Evolutionary conservation across 2,113 vertebrate species (phyloP).

Genomic region (Origma solitaria): DNA sequence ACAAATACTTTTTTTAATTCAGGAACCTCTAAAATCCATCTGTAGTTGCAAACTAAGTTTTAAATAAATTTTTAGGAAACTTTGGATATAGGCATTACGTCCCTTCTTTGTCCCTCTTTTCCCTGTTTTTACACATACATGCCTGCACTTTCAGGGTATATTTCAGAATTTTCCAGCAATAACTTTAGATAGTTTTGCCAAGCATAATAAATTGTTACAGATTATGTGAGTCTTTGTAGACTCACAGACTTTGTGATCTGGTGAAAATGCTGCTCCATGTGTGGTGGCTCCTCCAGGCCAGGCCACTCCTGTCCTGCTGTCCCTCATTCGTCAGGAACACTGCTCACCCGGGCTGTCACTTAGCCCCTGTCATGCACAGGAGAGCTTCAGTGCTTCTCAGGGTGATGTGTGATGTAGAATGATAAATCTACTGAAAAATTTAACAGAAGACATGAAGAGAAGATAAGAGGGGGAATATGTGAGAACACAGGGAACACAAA

Average conservation of each 20-base stretch:
- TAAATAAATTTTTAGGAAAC: background rate
- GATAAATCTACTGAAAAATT: background rate
- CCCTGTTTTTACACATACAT: background rate
- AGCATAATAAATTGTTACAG: background rate
- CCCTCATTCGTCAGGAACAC: background rate
- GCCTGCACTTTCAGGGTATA: background rate
- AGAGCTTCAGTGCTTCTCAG: background rate
- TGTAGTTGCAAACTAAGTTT: background rate
- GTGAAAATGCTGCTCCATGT: background rate
- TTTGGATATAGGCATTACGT: background rate
- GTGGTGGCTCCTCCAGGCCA: background rate
- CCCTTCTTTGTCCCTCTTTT: background rate
- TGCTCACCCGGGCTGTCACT: background rate
- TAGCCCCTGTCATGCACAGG: background rate
- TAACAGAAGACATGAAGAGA: background rate
- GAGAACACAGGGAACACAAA: background rate
- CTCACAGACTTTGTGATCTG: background rate
- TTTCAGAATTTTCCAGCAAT: background rate
- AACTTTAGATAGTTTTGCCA: background rate
- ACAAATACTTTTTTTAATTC: background rate
- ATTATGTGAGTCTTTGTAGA: background rate
- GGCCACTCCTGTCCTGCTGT: background rate
- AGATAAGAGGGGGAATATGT: background rate
- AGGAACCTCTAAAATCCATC: background rate
- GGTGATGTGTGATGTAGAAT: background rate